Percentiles rank a stretch among this genome's conserved stretches.
These are phyloP conservation scores for Tiliqua scincoides DNA, from an alignment of 2,113 vertebrate genomes.

Conservation along the genomic window DNA sequence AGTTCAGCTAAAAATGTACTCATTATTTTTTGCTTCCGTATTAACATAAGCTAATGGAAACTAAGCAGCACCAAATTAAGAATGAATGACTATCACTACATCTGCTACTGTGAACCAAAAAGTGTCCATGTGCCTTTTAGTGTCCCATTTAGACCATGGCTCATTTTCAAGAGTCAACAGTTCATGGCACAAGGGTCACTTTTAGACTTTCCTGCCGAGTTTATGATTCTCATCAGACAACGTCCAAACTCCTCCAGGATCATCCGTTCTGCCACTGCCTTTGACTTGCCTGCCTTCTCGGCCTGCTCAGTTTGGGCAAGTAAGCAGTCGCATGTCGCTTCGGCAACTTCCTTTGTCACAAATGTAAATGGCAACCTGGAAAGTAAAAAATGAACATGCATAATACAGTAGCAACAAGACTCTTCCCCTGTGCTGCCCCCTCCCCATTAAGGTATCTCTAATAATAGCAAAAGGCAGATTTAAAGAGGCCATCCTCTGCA, in stretches of 20 bases:
- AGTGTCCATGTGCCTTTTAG: conserved; percentile 73
- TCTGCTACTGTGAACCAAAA: conserved; percentile 59
- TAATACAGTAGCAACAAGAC: background rate
- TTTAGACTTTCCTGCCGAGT: conserved; percentile 94
- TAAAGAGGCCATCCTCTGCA: background rate
- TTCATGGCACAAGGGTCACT: conserved; percentile 91
- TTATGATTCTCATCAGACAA: conserved; percentile 96
- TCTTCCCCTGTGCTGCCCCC: too few species aligned
- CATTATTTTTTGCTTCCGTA: conserved; percentile 64
- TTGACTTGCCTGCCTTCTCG: conserved; percentile 87
- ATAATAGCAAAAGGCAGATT: background rate
- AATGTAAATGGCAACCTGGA: conserved; percentile 94
- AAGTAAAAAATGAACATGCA: conserved; percentile 6
- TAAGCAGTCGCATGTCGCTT: conserved; percentile 94
- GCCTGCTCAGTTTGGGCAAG: conserved; percentile 92
- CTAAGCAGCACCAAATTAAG: conserved; percentile 72
- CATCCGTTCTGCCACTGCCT: conserved; percentile 88
- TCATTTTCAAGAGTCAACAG: conserved; percentile 78
- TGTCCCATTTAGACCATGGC: conserved; percentile 58
- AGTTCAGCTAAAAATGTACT: conserved; percentile 73
- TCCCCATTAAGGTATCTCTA: too few species aligned
- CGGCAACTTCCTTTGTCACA: conserved; percentile 95
- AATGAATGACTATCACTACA: conserved; percentile 60
- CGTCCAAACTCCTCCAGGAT: conserved; percentile 98
- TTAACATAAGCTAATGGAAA: conserved; percentile 71